Evolutionary conservation across 1,140 invertebrate species (phyloP).

Genomic region (Rhagoletis pomonella): DNA sequence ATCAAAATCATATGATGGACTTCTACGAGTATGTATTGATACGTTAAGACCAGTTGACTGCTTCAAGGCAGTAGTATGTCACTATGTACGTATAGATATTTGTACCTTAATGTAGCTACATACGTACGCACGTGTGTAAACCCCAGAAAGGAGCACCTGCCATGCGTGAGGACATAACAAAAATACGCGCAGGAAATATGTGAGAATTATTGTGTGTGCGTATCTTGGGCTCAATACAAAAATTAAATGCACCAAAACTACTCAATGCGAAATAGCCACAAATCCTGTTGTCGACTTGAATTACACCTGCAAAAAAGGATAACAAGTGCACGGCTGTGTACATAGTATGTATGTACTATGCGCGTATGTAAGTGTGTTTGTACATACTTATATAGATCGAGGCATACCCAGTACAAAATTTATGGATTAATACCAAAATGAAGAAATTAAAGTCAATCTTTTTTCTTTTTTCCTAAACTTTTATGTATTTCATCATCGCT

Average conservation of each 20-base stretch:
- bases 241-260: neutral
- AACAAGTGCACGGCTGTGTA: neutral
- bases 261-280: neutral
- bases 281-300: conserved; percentile 40
- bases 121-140: neutral
- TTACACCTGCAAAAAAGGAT: conserved; percentile 37
- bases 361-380: neutral
- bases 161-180: neutral
- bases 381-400: too few species aligned
- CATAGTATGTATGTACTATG: neutral
- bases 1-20: neutral
- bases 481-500: too few species aligned
- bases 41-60: neutral
- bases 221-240: neutral
- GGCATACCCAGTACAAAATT: too few species aligned
- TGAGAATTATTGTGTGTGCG: neutral
- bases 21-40: neutral
- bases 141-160: conserved; percentile 15
- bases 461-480: too few species aligned
- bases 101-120: neutral
- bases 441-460: too few species aligned
- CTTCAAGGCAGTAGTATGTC: neutral
- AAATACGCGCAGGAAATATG: neutral
- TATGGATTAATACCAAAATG: too few species aligned
- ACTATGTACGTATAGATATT: neutral